Conservation (phyloP, 2,113 vertebrate genomes). For the Mobula birostris region DNA sequence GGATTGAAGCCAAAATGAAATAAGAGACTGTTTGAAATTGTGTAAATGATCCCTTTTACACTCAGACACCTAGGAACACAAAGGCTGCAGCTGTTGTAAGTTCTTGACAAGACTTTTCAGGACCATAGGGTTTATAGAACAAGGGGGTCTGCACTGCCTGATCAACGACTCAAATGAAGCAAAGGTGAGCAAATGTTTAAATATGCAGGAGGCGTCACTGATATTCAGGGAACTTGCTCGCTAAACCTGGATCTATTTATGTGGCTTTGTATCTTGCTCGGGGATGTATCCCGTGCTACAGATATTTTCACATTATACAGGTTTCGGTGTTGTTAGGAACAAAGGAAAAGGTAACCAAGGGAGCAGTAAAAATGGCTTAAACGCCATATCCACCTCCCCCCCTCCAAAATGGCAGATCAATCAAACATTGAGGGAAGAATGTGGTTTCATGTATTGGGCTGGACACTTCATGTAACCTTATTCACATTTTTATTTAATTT, state of each 20-base stretch:
- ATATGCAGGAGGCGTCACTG: neutral
- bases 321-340: neutral
- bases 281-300: neutral
- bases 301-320: neutral
- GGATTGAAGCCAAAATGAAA: conserved; percentile 25
- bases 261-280: neutral
- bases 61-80: conserved; percentile 30
- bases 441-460: neutral
- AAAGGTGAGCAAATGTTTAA: neutral
- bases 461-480: neutral
- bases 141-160: neutral
- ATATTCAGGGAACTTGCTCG: neutral
- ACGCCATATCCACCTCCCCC: too few species aligned
- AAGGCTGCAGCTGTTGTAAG: conserved; percentile 27
- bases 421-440: neutral
- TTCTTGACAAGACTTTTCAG: conserved; percentile 30
- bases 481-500: neutral
- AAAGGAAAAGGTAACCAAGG: neutral
- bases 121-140: neutral
- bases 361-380: neutral
- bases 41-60: conserved; percentile 14
- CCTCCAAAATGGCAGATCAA: neutral
- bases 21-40: conserved; percentile 31
- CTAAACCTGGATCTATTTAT: neutral
- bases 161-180: neutral